A percentile compares a stretch with the other conserved stretches of the same genome.
phyloP scores from a whole-genome alignment of 2,888 invertebrate genomes.

The Drosophila nigritarsus region DNA sequence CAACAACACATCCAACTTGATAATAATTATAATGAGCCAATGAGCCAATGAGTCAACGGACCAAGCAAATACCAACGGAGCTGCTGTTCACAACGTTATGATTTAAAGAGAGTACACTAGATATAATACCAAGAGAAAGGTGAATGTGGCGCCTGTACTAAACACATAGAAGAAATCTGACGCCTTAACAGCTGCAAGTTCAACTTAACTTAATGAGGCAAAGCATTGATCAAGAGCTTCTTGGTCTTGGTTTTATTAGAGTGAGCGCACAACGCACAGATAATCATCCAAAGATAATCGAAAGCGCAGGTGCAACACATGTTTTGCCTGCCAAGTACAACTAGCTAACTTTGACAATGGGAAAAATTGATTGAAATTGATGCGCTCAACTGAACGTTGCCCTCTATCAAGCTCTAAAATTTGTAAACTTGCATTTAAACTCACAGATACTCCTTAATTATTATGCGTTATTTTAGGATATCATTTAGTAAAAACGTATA shows the following conservation, averaged over 20 bases:
- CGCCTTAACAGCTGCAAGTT: neutral
- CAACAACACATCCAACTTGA: conserved; percentile 16
- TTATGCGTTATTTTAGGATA: neutral
- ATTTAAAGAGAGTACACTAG: conserved; percentile 1
- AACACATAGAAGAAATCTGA: neutral
- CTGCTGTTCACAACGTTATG: neutral
- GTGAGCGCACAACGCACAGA: no score
- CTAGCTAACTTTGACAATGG: neutral
- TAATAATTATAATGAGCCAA: conserved; percentile 51
- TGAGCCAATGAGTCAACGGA: conserved; percentile 40
- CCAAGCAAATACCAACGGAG: conserved; percentile 33
- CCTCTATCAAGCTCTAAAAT: neutral
- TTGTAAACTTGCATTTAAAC: neutral
- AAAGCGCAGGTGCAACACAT: no score
- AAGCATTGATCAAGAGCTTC: neutral
- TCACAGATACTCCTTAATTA: neutral
- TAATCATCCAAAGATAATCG: no score
- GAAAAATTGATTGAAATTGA: neutral
- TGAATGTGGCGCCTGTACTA: neutral
- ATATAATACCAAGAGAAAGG: conserved; percentile 13
- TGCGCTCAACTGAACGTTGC: neutral
- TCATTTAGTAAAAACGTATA: neutral
- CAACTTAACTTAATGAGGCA: fast-evolving
- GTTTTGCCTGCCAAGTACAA: fast-evolving
- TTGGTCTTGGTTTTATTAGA: no score